Evolutionary conservation across 2,113 vertebrate species (phyloP).

Genomic region (Gorsachius goisagi): DNA sequence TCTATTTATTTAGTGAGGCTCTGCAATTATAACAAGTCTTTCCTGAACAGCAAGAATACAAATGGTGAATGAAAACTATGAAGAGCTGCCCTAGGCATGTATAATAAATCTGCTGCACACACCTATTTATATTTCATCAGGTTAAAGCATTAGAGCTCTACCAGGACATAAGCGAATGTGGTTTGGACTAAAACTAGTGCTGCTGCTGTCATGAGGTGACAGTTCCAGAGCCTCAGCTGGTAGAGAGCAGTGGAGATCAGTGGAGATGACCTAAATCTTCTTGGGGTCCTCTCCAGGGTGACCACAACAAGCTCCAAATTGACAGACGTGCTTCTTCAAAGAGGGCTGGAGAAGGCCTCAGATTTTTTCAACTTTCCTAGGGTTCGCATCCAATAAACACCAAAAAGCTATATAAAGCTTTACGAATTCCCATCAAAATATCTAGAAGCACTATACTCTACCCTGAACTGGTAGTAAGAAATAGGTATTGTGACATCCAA

Average conservation of each 20-base stretch:
- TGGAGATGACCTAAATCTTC: not conserved
- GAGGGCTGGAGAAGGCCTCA: not conserved
- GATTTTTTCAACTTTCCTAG: not conserved
- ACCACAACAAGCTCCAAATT: not conserved
- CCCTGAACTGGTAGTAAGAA: not conserved
- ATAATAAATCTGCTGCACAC: not conserved
- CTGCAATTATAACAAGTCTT: not conserved
- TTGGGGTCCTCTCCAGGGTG: fast-evolving
- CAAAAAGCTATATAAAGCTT: not conserved
- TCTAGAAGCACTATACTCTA: not conserved
- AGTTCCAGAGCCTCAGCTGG: not conserved
- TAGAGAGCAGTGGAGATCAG: not conserved
- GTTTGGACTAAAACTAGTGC: not conserved
- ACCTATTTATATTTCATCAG: not conserved
- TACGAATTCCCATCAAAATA: not conserved
- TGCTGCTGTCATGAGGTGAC: not conserved
- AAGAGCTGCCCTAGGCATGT: not conserved
- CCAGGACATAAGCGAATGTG: not conserved
- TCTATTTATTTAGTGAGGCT: not conserved
- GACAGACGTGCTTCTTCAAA: not conserved
- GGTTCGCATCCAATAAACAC: not conserved
- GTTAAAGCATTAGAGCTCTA: not conserved
- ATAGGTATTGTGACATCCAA: not conserved
- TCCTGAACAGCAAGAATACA: not conserved
- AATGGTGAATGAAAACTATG: not conserved